Percentiles rank a stretch among this genome's conserved stretches.
Evolutionary conservation across 2,888 invertebrate genomes (phyloP).

Genomic region (Drosophila monieri): DNA sequence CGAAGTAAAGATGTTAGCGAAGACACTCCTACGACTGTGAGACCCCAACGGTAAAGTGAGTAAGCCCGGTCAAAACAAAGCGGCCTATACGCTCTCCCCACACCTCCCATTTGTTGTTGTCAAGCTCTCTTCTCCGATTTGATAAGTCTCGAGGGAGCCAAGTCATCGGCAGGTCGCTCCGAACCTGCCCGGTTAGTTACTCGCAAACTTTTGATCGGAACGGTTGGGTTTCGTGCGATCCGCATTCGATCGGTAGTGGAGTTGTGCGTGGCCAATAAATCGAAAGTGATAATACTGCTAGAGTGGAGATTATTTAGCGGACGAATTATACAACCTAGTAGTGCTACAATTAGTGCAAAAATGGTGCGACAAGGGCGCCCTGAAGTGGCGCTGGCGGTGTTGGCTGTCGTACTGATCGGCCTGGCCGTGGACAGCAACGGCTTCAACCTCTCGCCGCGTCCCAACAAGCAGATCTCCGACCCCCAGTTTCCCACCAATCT

Average conservation of each 20-base stretch:
- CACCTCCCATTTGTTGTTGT: background rate
- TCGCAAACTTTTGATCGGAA: slow-evolving; percentile 30
- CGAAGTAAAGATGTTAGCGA: background rate
- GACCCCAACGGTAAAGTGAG: slow-evolving; percentile 67
- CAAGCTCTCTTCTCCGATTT: background rate
- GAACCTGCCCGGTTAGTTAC: slow-evolving; percentile 36
- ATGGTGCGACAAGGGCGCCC: slow-evolving; percentile 49
- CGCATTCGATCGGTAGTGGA: background rate
- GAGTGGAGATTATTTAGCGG: slow-evolving; percentile 18
- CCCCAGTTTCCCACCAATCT: slow-evolving; percentile 74
- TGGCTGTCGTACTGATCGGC: slow-evolving; percentile 14
- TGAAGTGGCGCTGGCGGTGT: slow-evolving; percentile 19
- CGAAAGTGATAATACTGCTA: slow-evolving; percentile 54
- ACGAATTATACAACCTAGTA: background rate
- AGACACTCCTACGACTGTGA: slow-evolving; percentile 27
- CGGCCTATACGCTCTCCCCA: slow-evolving; percentile 7
- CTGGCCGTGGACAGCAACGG: slow-evolving; percentile 36
- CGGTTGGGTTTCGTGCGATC: slow-evolving; percentile 31
- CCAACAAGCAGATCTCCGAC: slow-evolving; percentile 81
- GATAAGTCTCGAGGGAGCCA: slow-evolving; percentile 2
- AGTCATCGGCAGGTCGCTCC: background rate
- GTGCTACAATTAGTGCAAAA: background rate
- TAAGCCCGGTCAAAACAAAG: slow-evolving; percentile 45
- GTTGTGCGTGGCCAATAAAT: background rate
- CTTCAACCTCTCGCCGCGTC: slow-evolving; percentile 83